Evolutionary conservation across 2,888 invertebrate species (phyloP).

Genomic region (Boloria selene): DNA sequence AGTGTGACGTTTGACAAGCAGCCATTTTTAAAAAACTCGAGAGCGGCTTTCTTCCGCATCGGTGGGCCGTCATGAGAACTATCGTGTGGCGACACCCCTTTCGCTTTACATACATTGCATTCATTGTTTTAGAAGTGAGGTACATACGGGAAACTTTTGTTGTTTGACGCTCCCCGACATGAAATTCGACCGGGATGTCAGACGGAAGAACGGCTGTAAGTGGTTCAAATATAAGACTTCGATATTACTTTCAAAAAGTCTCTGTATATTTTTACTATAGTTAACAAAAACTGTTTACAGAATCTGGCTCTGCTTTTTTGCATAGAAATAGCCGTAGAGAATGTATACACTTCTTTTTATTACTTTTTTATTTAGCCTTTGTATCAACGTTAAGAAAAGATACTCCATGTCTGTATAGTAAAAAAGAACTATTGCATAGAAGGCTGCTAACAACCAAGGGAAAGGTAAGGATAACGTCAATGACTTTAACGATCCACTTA

Average conservation of each 20-base stretch:
- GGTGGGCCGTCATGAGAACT: conserved; percentile 77
- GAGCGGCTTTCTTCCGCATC: conserved; percentile 80
- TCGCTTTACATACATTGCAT: conserved; percentile 76
- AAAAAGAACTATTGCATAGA: conserved; percentile 35
- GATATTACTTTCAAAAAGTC: conserved; percentile 31
- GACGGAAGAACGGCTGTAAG: conserved; percentile 52
- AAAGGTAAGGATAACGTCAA: conserved; percentile 39
- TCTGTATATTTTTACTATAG: conserved; percentile 31
- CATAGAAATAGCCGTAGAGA: conserved; percentile 23
- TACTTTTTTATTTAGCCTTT: conserved; percentile 25
- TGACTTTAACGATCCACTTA: conserved; percentile 44
- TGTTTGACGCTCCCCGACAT: conserved; percentile 60
- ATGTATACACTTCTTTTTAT: conserved; percentile 19
- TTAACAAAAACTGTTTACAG: conserved; percentile 26
- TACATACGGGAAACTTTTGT: conserved; percentile 75
- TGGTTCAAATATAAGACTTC: conserved; percentile 40
- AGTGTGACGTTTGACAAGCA: conserved; percentile 72
- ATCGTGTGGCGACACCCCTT: conserved; percentile 75
- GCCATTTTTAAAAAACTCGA: conserved; percentile 81
- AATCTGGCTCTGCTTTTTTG: conserved; percentile 23
- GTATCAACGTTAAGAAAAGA: conserved; percentile 30
- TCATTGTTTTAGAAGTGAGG: conserved; percentile 76
- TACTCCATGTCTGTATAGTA: conserved; percentile 29
- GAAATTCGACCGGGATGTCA: conserved; percentile 55
- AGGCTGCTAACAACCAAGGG: conserved; percentile 39